Base-by-base conservation (phyloP, 2,113 vertebrate species). In the Tragelaphus imberbis region DNA sequence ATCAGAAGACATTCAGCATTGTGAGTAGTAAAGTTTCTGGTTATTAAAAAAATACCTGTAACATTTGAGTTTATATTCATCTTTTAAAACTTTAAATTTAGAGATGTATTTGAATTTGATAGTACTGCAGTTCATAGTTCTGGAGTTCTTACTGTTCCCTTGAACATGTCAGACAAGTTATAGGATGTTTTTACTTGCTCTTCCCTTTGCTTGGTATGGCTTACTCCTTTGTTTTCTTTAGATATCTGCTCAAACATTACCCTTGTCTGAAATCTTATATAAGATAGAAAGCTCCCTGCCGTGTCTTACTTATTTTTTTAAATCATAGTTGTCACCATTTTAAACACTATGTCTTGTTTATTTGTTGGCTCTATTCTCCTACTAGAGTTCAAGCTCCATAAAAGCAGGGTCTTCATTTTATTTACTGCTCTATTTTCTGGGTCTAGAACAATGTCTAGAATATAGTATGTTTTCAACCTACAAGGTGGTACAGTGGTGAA, bases 1-100 rank as follows among this genome's bases (percentile, higher is more conserved):
- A 99, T 99, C 99, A 99, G 98, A 99, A 99, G 98, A 99, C 99
- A 10, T 99, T 99, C 96, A 99, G 99, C 93, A 99, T 99, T 99
- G 99, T 99, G 98, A 97, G 99, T 97, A 75, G 88, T 96, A 49
- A 30, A 36, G 3, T 88, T 77, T 79, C 27, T 92, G 51, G 36
- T 80, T 91, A 51, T 79, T 91, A 40, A 4, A 55, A 88, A 40
- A 84, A 94, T 51, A 90, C 27, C 84, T 56, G 1, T 23, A 63
- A 19, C 5, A 63, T 86, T 89, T 94, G 71, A 84, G 81, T 65
- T 84, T 95, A 53, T 15, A 92, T 86, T 94, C 21, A 77, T 93
- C 75, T 77, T 93, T 89, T 90, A 40, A 40, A 68, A 33, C 8
- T 84, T 51, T 91, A 58, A 92, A 80, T 61, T 95, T 95, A 68